Evolutionary conservation across 2,797 vertebrate species (phyloP).

Genomic region (Fistularia tabacaria): DNA sequence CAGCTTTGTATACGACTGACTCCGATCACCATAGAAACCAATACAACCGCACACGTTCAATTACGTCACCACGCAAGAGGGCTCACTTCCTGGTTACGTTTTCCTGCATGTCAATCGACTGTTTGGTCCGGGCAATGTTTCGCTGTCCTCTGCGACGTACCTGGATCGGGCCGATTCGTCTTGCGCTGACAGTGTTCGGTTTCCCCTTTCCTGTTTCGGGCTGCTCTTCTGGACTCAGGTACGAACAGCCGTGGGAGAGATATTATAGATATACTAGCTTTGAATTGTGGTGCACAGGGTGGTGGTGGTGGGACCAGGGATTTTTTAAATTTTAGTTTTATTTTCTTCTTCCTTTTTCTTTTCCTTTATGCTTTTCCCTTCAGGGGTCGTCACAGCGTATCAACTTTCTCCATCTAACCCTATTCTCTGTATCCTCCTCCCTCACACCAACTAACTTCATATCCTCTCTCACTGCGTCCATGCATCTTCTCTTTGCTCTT

Average conservation of each 20-base stretch:
- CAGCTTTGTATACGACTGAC: background rate
- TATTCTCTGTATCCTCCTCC: too few species aligned
- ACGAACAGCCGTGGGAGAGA: background rate
- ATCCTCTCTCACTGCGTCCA: too few species aligned
- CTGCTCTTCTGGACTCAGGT: conserved; percentile 46
- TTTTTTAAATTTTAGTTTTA: too few species aligned
- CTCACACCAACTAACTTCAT: too few species aligned
- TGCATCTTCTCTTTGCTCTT: too few species aligned
- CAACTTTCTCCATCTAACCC: too few species aligned
- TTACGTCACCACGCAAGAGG: conserved; percentile 37
- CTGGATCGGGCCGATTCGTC: conserved; percentile 51
- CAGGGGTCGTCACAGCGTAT: too few species aligned
- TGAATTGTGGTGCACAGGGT: background rate
- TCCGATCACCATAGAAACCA: conserved; percentile 42
- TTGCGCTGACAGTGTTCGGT: conserved; percentile 64
- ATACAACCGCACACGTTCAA: conserved; percentile 8
- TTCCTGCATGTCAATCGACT: conserved; percentile 2
- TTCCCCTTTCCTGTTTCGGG: conserved; percentile 48
- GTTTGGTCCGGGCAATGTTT: conserved; percentile 50
- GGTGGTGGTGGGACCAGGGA: background rate
- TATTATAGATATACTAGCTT: background rate
- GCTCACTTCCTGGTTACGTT: conserved; percentile 65
- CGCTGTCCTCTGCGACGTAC: conserved; percentile 4
- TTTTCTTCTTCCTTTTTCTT: too few species aligned
- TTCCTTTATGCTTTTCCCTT: too few species aligned